Evolutionary conservation across 1,140 invertebrate species (phyloP).

Genomic region (Gerris buenoi): DNA sequence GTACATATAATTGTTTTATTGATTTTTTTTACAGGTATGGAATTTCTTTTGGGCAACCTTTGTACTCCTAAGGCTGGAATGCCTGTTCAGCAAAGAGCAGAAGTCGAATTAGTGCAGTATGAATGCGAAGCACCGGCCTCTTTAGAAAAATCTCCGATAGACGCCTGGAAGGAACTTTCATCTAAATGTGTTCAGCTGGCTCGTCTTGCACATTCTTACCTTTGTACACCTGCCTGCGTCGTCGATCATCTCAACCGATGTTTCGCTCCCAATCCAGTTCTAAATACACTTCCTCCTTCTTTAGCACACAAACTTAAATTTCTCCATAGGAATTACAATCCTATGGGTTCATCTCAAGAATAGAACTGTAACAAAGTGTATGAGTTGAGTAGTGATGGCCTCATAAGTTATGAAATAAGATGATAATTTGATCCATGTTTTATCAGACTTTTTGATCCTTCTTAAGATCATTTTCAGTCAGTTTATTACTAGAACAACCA

Average conservation of each 20-base stretch:
- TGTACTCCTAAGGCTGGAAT: constrained; percentile 28
- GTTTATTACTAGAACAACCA: no score
- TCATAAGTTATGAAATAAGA: no score
- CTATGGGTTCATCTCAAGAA: neutral
- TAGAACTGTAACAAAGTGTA: no score
- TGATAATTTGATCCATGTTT: no score
- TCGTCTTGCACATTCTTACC: constrained; percentile 32
- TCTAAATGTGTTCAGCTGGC: constrained; percentile 35
- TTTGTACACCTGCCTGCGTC: constrained; percentile 35
- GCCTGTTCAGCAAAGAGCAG: constrained; percentile 32
- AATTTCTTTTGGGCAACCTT: constrained; percentile 32
- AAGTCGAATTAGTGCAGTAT: constrained; percentile 36
- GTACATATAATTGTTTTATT: neutral
- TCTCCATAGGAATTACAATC: constrained; percentile 12
- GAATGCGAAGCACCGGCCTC: constrained; percentile 33
- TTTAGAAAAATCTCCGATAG: constrained; percentile 35
- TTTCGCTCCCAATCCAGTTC: constrained; percentile 4
- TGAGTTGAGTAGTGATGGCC: no score
- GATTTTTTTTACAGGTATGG: constrained; percentile 29
- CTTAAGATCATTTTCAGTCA: no score
- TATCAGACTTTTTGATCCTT: no score
- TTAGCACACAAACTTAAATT: constrained; percentile 15
- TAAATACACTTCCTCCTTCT: constrained; percentile 9
- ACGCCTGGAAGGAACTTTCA: constrained; percentile 34
- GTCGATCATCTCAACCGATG: constrained; percentile 8